Evolutionary conservation across 2,797 vertebrate species (phyloP), one percentile per base, ranked within the genome.

Genomic region (Dendrocincla fuliginosa): DNA sequence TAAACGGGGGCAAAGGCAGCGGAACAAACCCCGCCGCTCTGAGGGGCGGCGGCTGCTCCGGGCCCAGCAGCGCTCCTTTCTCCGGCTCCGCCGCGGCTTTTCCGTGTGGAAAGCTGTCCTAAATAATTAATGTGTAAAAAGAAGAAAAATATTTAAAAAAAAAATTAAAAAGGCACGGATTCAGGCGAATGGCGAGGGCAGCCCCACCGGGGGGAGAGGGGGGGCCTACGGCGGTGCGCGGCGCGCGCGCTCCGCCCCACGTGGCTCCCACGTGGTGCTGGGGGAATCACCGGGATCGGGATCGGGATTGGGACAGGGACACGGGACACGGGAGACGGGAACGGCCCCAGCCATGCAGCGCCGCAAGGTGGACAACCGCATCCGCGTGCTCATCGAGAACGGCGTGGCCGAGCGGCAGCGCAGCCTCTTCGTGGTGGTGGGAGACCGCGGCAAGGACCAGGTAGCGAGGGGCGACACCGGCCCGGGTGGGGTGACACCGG

Each of bases 311-410:
- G 9, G 3, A 15, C 1, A 6, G 28, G 60, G 19, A 46, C 11
- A 6, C 39, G 41, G 41, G 41, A 41, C 12, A 16, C 37, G 27
- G 23, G 33, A 8, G 10, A 5, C 10, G 28, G 9, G 3, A 19
- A 11, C 6, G 9, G 28, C 77, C 70, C 79, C 68, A 50, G 83
- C 68, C 93, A 99, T 99, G 89, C 98, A 99, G 94, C 98, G 99
- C 70, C 99, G 99, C 94, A 99, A 99, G 95, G 98, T 99, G 16
- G 99, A 99, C 91, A 99, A 99, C 96, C 98, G 99, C 42, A 98
- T 99, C 81, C 99, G 99, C 22, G 98, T 99, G 33, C 99, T 99
- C 94, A 99, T 99, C 35, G 99, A 99, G 98, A 99, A 99, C 94
- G 99, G 99, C 32, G 98, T 99, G 47, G 96, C 98, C 10, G 97